Conservation (phyloP, 2,113 vertebrate genomes). For the Cynopterus brachyotis region DNA sequence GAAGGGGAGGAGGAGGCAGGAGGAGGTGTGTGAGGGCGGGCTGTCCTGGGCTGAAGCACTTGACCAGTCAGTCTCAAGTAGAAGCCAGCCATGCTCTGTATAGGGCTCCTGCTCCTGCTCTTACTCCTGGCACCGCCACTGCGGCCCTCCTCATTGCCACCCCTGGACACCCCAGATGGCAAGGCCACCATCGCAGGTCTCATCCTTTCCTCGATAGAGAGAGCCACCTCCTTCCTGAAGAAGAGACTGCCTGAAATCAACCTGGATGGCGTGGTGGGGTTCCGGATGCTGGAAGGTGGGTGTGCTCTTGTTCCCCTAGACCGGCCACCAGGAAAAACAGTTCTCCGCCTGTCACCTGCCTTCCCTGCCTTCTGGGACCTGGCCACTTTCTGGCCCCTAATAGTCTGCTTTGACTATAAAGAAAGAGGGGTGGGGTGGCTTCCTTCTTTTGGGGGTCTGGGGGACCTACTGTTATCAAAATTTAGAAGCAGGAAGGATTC, state of each 20-base stretch:
- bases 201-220: slow-evolving; percentile 84
- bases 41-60: neutral
- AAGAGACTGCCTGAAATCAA: slow-evolving; percentile 85
- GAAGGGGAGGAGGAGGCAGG: neutral
- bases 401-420: neutral
- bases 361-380: neutral
- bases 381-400: neutral
- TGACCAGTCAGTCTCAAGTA: no score
- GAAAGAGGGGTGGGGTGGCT: neutral
- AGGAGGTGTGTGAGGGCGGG: neutral
- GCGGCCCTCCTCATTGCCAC: neutral
- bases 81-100: neutral
- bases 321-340: neutral
- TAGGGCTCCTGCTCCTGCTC: neutral
- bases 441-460: neutral
- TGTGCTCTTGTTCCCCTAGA: neutral
- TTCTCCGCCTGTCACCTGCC: neutral
- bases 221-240: slow-evolving; percentile 85
- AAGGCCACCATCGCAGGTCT: slow-evolving; percentile 73
- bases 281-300: slow-evolving; percentile 87
- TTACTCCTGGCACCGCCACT: neutral
- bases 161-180: neutral
- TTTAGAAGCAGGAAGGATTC: neutral
- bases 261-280: slow-evolving; percentile 89
- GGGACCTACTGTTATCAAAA: neutral